Evolutionary conservation across 2,113 vertebrate species (phyloP).

Genomic region (Hippocampus mohnikei): DNA sequence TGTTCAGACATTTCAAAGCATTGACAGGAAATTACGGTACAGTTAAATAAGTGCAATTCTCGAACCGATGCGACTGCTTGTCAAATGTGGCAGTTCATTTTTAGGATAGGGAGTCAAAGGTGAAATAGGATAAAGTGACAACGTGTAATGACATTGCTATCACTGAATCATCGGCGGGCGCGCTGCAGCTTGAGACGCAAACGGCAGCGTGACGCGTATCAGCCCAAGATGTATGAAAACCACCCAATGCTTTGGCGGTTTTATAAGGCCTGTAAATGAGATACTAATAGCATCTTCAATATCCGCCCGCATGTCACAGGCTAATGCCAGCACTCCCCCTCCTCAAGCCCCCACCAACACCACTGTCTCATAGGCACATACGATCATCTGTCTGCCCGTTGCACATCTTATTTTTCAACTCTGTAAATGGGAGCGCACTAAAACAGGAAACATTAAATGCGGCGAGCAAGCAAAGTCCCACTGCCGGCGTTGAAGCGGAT

Average conservation of each 20-base stretch:
- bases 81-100: not conserved
- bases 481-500: not conserved
- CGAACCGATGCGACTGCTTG: not conserved
- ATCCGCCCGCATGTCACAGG: conserved; percentile 49
- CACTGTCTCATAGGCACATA: not conserved
- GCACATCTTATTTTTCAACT: conserved; percentile 17
- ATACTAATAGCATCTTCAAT: conserved; percentile 62
- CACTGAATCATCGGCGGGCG: conserved; percentile 38
- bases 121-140: conserved; percentile 41
- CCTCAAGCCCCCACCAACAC: too few relatives aligned
- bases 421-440: conserved; percentile 6
- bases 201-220: conserved; percentile 47
- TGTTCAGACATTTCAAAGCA: too few relatives aligned
- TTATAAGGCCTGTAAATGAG: conserved; percentile 61
- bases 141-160: conserved; percentile 30
- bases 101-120: conserved; percentile 6
- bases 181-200: conserved; percentile 40
- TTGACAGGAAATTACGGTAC: too few relatives aligned
- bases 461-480: not conserved
- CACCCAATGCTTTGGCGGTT: conserved; percentile 48
- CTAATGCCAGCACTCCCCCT: conserved; percentile 28
- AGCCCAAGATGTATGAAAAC: conserved; percentile 53
- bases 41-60: too few relatives aligned
- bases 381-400: conserved; percentile 15
- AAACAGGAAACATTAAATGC: not conserved